Evolutionary conservation across 1,140 invertebrate species (phyloP).

Genomic region (Epicauta chinensis): DNA sequence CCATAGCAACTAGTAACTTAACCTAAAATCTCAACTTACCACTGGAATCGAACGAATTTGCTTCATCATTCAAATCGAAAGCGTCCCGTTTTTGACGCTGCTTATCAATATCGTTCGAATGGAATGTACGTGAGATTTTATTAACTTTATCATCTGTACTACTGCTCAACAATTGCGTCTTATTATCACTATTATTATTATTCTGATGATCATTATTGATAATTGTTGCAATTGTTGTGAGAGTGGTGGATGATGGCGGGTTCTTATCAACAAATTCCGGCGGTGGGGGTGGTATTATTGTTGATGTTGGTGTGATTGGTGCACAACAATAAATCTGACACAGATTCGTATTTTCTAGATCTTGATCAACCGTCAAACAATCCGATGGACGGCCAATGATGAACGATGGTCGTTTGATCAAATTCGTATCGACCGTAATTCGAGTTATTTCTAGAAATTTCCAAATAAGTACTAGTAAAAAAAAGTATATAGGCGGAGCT

Average conservation of each 20-base stretch:
- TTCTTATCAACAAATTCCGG: constrained; percentile 26
- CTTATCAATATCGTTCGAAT: constrained; percentile 40
- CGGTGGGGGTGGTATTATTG: constrained; percentile 10
- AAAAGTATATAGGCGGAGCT: too few relatives aligned
- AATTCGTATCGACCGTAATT: constrained; percentile 21
- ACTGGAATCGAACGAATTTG: constrained; percentile 28
- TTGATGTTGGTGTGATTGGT: constrained; percentile 14
- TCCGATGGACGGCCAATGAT: constrained; percentile 34
- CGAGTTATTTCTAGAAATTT: constrained; percentile 29
- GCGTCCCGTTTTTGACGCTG: constrained; percentile 32
- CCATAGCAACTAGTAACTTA: too few relatives aligned
- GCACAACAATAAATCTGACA: constrained; percentile 39
- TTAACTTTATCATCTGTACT: constrained; percentile 28
- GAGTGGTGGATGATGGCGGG: not conserved
- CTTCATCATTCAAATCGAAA: constrained; percentile 28
- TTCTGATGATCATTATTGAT: constrained; percentile 27
- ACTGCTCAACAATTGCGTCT: not conserved
- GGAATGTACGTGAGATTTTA: constrained; percentile 32
- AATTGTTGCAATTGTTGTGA: constrained; percentile 1
- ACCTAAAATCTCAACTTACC: too few relatives aligned
- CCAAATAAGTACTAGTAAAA: not conserved
- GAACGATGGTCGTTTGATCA: constrained; percentile 22
- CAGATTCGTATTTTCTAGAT: constrained; percentile 28
- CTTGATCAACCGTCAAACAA: constrained; percentile 31
- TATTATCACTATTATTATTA: not conserved